Evolutionary conservation across 2,797 vertebrate species (phyloP), one percentile per base, ranked within the genome.

Genomic region (Taenioides sp.): DNA sequence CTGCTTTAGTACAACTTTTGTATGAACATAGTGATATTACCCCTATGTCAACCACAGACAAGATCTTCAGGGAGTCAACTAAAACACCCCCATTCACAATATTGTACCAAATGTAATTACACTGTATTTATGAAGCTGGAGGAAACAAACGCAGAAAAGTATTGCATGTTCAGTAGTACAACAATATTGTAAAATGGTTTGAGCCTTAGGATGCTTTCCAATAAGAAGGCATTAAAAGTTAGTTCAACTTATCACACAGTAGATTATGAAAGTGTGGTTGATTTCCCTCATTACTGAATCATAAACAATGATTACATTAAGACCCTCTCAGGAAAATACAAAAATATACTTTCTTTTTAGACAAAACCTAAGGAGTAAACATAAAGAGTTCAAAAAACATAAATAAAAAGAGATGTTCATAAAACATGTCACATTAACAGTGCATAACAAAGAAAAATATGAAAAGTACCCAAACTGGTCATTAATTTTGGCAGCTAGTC

Each of bases 401-500:
- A 17, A 17, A 9, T 49, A 17, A 25, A 22, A 43, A 23, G 12
- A 65, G 23, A 49, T 25, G 23, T 20, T 64, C n/a, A 40, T 71
- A 62, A 67, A 80, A 70, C 34, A 47, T 54, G 55, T 28, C 28
- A 18, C 58, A 25, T 22, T 52, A 52, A 1, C 18, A 55, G 70
- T 40, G 22, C 23, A 27, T 6, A 58, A 25, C 37, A 27, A 50
- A 4, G 4, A 50, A 55, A 27, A 25, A 40, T 62, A 18, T 54
- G 5, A 67, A 17, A 75, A 31, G 5, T 20, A 7, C 43, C 52
- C 52, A 37, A n/a, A 28, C 71, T 68, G 61, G 78, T 59, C 1
- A 62, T 62, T n/a, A n/a, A 7, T 65, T 76, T 78, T 76, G 78
- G 40, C 40, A 50, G 27, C 70, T 80, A 71, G 84, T 80, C 63